Conservation (phyloP, 2,797 vertebrate species). For the Erethizon dorsatum region DNA sequence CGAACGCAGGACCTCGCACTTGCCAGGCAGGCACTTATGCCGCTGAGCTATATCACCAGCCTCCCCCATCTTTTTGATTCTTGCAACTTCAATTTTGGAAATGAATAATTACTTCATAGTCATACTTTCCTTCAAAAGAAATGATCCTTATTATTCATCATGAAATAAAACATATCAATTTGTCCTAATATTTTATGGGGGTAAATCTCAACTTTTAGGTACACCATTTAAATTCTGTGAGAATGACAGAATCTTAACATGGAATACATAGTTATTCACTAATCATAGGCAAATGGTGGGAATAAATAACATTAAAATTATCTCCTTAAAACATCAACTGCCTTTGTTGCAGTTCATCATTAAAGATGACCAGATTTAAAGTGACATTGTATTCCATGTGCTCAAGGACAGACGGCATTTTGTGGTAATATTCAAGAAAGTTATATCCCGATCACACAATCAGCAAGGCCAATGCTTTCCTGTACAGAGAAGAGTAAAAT, state of each 20-base stretch:
- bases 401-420: neutral
- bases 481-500: neutral
- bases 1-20: too few species aligned
- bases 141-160: neutral
- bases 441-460: neutral
- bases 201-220: neutral
- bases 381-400: neutral
- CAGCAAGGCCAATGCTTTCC: neutral
- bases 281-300: neutral
- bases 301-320: slow-evolving; percentile 54
- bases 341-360: neutral
- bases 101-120: neutral
- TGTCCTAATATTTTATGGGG: neutral
- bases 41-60: too few species aligned
- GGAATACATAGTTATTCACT: neutral
- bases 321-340: slow-evolving; percentile 3
- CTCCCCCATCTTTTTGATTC: neutral
- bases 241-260: slow-evolving; percentile 3
- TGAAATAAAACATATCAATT: neutral
- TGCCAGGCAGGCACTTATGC: too few species aligned
- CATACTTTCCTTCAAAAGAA: slow-evolving; percentile 25
- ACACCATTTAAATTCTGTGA: neutral
- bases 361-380: slow-evolving; percentile 2
- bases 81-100: neutral
- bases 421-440: neutral